Evolutionary conservation across 2,888 invertebrate species (phyloP).

Genomic region (Pecten maximus): DNA sequence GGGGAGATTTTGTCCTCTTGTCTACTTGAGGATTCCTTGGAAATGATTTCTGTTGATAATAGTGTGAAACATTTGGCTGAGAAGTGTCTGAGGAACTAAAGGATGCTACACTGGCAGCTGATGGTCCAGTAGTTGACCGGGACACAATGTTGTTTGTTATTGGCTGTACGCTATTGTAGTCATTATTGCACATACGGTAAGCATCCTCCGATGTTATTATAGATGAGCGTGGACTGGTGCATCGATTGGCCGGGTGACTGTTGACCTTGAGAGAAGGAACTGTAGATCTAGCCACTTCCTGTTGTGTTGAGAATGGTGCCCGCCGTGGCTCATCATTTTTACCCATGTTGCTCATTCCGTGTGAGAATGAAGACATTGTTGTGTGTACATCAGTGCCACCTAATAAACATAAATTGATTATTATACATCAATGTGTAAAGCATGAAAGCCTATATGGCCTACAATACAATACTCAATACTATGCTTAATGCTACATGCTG

Average conservation of each 20-base stretch:
- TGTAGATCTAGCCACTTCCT: background rate
- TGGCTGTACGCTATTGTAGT: constrained; percentile 14
- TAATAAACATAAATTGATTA: background rate
- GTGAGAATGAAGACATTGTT: background rate
- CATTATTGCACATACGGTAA: constrained; percentile 14
- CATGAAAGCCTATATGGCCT: background rate
- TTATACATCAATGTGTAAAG: background rate
- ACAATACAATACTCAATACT: too few relatives aligned
- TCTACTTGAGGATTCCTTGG: constrained; percentile 29
- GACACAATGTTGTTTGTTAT: background rate
- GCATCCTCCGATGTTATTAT: background rate
- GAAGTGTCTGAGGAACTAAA: background rate
- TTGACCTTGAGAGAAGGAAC: constrained; percentile 5
- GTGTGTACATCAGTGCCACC: constrained; percentile 13
- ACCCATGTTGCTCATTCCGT: background rate
- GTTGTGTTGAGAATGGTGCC: background rate
- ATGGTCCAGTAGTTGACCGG: background rate
- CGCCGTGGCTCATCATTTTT: background rate
- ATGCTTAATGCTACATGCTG: too few relatives aligned
- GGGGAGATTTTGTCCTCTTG: constrained; percentile 25
- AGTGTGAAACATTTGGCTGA: constrained; percentile 18
- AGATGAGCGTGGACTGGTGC: background rate
- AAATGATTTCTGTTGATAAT: constrained; percentile 20
- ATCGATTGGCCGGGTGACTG: background rate
- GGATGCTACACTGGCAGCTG: background rate